phyloP scores from a whole-genome alignment of 2,113 vertebrate species.

The Reinhardtius hippoglossoides region DNA sequence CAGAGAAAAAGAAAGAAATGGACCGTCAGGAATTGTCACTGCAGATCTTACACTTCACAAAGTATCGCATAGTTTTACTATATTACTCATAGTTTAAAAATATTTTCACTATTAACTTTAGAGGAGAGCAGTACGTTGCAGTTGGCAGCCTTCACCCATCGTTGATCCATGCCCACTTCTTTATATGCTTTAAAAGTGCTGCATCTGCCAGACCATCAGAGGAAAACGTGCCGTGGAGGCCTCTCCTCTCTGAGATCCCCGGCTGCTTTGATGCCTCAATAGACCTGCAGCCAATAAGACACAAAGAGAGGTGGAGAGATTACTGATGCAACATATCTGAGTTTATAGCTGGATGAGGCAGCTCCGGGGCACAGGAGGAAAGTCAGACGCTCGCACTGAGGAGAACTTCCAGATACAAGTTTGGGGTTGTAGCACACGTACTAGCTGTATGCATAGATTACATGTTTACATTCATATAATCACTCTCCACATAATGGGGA shows the following conservation, averaged over 20 bases:
- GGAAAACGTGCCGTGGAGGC: conserved; percentile 46
- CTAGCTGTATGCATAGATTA: too few species aligned
- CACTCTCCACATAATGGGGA: too few species aligned
- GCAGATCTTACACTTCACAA: too few species aligned
- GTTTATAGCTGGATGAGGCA: conserved; percentile 45
- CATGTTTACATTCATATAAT: too few species aligned
- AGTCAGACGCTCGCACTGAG: conserved; percentile 26
- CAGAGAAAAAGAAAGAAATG: too few species aligned
- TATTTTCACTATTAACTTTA: conserved; percentile 2
- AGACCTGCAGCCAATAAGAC: conserved; percentile 72
- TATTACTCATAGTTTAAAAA: too few species aligned
- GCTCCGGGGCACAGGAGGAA: conserved; percentile 33
- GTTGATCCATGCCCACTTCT: conserved; percentile 58
- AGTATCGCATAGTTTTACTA: background rate
- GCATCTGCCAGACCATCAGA: conserved; percentile 68
- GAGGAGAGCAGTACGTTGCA: conserved; percentile 5
- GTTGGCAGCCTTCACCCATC: conserved; percentile 43
- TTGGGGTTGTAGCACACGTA: background rate
- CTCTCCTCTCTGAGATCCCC: conserved; percentile 56
- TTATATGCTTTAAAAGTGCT: conserved; percentile 55
- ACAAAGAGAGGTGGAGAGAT: conserved; percentile 71
- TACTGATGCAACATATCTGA: conserved; percentile 73
- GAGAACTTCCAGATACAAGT: conserved; percentile 33
- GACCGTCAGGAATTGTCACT: too few species aligned
- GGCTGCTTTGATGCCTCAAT: conserved; percentile 76